Base-by-base conservation (phyloP, 2,888 invertebrate genomes). In the Orthosia gothica region DNA sequence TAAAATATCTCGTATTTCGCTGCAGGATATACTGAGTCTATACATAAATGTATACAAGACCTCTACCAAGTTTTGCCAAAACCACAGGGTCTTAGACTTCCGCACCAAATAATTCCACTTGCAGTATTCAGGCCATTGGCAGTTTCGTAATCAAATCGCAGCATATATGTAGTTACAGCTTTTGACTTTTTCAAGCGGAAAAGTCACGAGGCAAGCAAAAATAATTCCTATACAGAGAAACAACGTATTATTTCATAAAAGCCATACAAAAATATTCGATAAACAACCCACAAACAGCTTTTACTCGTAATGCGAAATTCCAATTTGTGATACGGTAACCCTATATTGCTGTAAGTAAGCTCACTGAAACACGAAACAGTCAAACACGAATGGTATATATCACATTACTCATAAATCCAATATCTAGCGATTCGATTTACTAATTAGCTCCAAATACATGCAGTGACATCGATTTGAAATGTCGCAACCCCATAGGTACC, bases 331-430 rank as follows among this genome's bases (percentile, higher is more conserved):
- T 71, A 82, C 15, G 13, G 16, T 52, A 64, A 59, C 55, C n/a
- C 1, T 62, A 23, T 45, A 55, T 0, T 47, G 5, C 20, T 45
- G 52, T 54, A 62, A 69, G n/a, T 50, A 50, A 68, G 26, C 49
- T 74, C 23, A 67, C 58, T 54, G 57, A 58, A 75, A 69, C 74
- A 80, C 64, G 52, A 52, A 70, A 76, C 82, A 70, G 52, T 64
- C 59, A 70, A 50, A 82, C 73, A 79, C 47, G 62, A 68, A 71
- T 26, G 5, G 0, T 50, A 52, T 32, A 61, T 65, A 55, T 66
- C 49, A 16, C 32, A 52, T 47, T 65, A 68, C 59, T 66, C 45
- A 13, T 63, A 54, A 64, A 71, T 59, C 70, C 55, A 45, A 63
- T 64, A 47, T 61, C 32, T 18, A 52, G 45, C 45, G 32, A 58